A percentile compares a stretch with the other conserved stretches of the same genome.
These are phyloP conservation scores for Okapia johnstoni DNA, from an alignment of 2,113 vertebrate genomes.

Conservation along the genomic window DNA sequence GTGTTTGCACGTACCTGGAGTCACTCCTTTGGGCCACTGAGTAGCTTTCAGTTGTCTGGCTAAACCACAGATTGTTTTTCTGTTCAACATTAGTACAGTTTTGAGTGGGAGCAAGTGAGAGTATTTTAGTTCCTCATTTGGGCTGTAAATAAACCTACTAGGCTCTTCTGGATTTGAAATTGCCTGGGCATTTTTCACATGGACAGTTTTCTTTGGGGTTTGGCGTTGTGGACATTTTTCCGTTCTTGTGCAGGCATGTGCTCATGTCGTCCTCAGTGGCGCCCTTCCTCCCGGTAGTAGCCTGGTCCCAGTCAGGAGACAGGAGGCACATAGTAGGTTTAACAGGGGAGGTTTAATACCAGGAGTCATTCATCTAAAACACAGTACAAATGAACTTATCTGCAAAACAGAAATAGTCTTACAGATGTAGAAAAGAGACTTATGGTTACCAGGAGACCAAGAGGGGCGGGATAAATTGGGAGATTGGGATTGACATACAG, in stretches of 20 bases:
- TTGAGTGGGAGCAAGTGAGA: background rate
- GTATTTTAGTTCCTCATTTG: background rate
- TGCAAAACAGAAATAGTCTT: background rate
- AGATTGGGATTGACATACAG: background rate
- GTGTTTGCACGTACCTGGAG: background rate
- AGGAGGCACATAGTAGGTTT: background rate
- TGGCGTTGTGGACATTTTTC: background rate
- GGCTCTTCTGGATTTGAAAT: background rate
- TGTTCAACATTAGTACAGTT: background rate
- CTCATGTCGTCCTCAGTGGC: background rate
- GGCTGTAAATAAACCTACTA: background rate
- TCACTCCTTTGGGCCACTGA: background rate
- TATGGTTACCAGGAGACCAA: background rate
- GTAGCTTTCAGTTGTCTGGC: background rate
- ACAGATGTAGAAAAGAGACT: background rate
- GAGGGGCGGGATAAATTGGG: background rate
- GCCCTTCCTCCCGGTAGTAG: background rate
- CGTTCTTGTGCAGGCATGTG: background rate
- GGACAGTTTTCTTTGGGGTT: background rate
- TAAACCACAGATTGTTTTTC: background rate
- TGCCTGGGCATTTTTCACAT: background rate
- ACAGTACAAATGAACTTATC: background rate
- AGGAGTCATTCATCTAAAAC: background rate
- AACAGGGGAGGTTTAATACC: background rate
- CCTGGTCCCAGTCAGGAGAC: background rate